Percentiles rank a stretch among this genome's conserved stretches.
phyloP scores from a whole-genome alignment of 2,888 invertebrate species.

The Cosmia pyralina region DNA sequence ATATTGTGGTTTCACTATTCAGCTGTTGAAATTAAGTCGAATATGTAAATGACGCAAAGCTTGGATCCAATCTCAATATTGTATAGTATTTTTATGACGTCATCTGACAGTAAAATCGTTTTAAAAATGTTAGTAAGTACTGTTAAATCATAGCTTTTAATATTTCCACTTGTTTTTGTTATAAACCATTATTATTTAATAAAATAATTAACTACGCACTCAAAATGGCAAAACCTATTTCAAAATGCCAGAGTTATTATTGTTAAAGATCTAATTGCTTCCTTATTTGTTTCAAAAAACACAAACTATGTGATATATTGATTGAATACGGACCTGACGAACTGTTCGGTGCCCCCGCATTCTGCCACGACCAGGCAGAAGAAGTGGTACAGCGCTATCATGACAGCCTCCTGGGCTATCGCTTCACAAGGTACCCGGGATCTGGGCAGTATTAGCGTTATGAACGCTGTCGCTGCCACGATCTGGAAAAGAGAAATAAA shows the following conservation, averaged over 20 bases:
- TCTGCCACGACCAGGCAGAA: slow-evolving; percentile 92
- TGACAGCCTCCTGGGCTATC: slow-evolving; percentile 92
- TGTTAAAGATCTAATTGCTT: slow-evolving; percentile 57
- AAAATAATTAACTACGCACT: slow-evolving; percentile 36
- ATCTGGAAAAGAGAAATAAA: slow-evolving; percentile 83
- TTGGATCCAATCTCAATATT: not conserved
- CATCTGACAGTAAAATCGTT: not conserved
- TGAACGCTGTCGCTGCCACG: slow-evolving; percentile 89
- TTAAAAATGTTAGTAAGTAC: not conserved
- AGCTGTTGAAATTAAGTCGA: not conserved
- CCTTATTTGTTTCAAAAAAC: slow-evolving; percentile 54
- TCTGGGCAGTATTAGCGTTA: slow-evolving; percentile 91
- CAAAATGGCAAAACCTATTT: slow-evolving; percentile 36
- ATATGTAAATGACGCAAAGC: not conserved
- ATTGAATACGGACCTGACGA: slow-evolving; percentile 82
- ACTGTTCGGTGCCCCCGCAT: slow-evolving; percentile 91
- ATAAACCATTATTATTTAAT: slow-evolving; percentile 14
- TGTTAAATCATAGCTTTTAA: slow-evolving; percentile 6
- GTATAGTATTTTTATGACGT: not conserved
- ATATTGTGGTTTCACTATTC: not conserved
- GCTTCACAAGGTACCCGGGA: slow-evolving; percentile 93
- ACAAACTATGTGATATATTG: slow-evolving; percentile 27
- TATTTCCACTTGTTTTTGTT: slow-evolving; percentile 7
- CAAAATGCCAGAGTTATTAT: slow-evolving; percentile 53
- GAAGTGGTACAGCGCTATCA: slow-evolving; percentile 93